Base-by-base conservation (phyloP, 1,140 invertebrate genomes). In the Bombyx mandarina region DNA sequence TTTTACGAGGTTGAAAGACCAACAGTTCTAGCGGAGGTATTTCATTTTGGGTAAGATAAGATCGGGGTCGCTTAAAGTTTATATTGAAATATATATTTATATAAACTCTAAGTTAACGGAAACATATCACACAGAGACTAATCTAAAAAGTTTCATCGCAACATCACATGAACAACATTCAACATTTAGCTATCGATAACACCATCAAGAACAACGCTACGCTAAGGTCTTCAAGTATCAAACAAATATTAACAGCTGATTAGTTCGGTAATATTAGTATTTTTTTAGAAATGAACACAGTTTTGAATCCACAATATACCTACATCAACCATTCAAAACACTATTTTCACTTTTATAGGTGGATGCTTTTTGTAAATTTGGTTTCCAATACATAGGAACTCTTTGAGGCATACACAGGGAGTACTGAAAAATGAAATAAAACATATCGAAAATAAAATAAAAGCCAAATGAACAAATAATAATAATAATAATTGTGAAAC, bases 361-460 rank as follows among this genome's bases (percentile, higher is more conserved):
- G 69, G 84, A 82, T 77, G 84, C 79, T 84, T 86, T 85, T 76
- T 77, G 74, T 77, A 86, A 86, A 79, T 86, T 82, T 83, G 83
- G 83, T 73, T 86, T 85, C 83, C 83, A 86, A 85, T 86, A 75
- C 82, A 88, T 86, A 69, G 79, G 78, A 67, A 89, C 85, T 86
- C 87, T 88, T 69, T 86, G 82, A 66, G 87, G 87, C 87, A 89
- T 89, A 88, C 80, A 88, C 78, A 89, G 75, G 77, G 83, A 86
- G 75, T 82, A 88, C 86, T 88, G 82, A 79, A 88, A 90, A 82
- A 77, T 63, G 62, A 69, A 81, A 54, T 52, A 44, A 82, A 80
- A 82, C 79, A 69, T 79, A 54, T 52, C n/a, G 82, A 80, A 35
- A 35, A 83, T 77, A 86, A 88, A 89, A 86, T 77, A 84, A 80